phyloP scores from a whole-genome alignment of 2,888 invertebrate species.

The Erannis defoliaria region DNA sequence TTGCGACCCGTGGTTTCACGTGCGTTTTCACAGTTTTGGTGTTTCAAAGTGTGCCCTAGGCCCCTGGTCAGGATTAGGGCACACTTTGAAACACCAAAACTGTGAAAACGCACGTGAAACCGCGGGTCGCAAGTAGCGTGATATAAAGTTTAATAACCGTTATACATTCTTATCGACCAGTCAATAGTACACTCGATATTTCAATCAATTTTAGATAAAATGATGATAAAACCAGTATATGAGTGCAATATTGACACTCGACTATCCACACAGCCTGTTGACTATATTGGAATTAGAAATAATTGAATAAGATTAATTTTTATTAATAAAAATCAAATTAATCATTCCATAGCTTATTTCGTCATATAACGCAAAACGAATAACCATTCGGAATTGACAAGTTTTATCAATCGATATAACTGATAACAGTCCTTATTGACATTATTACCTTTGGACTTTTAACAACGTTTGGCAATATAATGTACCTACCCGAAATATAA shows the following conservation, averaged over 20 bases:
- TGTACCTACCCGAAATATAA: too few species aligned
- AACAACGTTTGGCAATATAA: too few species aligned
- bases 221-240: constrained; percentile 23
- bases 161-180: constrained; percentile 21
- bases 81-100: too few species aligned
- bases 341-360: constrained; percentile 5
- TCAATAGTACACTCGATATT: constrained; percentile 31
- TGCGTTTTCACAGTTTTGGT: too few species aligned
- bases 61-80: too few species aligned
- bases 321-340: not conserved
- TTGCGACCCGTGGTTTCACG: too few species aligned
- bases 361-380: constrained; percentile 1
- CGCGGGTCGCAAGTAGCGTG: not conserved
- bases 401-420: not conserved
- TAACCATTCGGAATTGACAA: not conserved
- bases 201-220: constrained; percentile 29
- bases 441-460: not conserved
- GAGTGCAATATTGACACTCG: constrained; percentile 25
- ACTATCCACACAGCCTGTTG: not conserved
- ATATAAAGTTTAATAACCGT: constrained; percentile 21
- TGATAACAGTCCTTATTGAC: not conserved
- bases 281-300: not conserved
- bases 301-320: constrained; percentile 6
- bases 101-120: not conserved
- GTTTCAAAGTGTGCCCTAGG: too few species aligned